Evolutionary conservation across 2,888 invertebrate genomes (phyloP).

Genomic region (Agonopterix heracliana): DNA sequence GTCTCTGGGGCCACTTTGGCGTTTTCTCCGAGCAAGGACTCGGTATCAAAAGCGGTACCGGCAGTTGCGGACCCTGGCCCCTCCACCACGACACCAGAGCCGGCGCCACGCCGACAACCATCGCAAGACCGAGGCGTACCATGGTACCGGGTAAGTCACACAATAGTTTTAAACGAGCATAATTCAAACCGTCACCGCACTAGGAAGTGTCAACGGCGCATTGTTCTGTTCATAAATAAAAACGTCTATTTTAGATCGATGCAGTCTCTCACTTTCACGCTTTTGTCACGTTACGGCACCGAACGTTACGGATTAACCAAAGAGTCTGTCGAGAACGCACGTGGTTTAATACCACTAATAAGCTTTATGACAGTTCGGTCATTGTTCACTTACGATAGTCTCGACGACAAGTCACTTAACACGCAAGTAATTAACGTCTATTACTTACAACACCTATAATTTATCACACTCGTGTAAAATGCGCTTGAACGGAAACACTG

Average conservation of each 20-base stretch:
- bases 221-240: constrained; percentile 33
- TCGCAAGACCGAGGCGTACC: constrained; percentile 66
- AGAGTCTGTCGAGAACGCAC: constrained; percentile 34
- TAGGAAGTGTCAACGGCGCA: not conserved
- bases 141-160: constrained; percentile 30
- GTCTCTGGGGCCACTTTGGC: constrained; percentile 49
- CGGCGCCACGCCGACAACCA: constrained; percentile 72
- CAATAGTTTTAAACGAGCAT: constrained; percentile 20
- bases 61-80: constrained; percentile 45
- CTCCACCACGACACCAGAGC: constrained; percentile 71
- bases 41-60: constrained; percentile 37
- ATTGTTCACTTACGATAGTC: constrained; percentile 6
- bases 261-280: constrained; percentile 44
- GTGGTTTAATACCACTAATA: constrained; percentile 17
- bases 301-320: constrained; percentile 42
- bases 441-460: not conserved
- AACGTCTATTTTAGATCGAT: constrained; percentile 58
- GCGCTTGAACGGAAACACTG: not conserved
- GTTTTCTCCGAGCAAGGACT: constrained; percentile 41
- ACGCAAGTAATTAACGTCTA: not conserved
- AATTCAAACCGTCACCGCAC: constrained; percentile 19
- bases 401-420: not conserved
- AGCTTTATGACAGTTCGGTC: no score
- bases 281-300: constrained; percentile 25
- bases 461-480: not conserved